phyloP scores from a whole-genome alignment of 2,113 vertebrate genomes.

The Mastomys natalensis region DNA sequence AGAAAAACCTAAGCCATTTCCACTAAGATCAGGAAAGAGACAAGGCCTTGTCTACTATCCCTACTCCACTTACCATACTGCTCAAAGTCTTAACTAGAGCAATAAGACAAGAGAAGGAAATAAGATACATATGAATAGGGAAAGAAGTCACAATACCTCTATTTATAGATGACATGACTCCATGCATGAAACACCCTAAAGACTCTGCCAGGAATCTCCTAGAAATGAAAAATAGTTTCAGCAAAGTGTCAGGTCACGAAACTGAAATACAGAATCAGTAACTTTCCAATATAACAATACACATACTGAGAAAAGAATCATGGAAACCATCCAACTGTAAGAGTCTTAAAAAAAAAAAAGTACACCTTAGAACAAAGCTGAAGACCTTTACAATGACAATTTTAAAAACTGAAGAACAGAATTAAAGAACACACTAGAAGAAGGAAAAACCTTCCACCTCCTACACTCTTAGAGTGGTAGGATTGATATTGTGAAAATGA shows the following conservation, averaged over 20 bases:
- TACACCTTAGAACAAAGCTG: neutral
- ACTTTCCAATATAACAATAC: neutral
- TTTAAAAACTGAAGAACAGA: neutral
- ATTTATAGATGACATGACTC: neutral
- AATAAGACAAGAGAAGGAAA: neutral
- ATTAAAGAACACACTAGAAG: neutral
- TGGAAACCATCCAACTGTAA: neutral
- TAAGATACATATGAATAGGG: neutral
- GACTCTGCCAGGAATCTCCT: neutral
- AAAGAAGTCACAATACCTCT: neutral
- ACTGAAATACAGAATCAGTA: neutral
- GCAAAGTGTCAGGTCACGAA: neutral
- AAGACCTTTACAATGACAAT: neutral
- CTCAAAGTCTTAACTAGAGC: neutral
- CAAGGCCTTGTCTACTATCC: neutral
- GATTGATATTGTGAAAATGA: neutral
- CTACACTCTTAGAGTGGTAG: neutral
- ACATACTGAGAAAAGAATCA: neutral
- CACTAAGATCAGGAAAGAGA: neutral
- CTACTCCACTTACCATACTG: neutral
- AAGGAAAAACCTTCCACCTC: neutral
- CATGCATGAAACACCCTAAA: neutral
- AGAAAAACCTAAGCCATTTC: neutral
- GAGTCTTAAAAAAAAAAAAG: neutral
- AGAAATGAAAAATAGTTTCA: neutral